A percentile compares a stretch with the other conserved stretches of the same genome.
These are phyloP conservation scores for Nibea coibor DNA, from an alignment of 2,113 vertebrate genomes.

Conservation along the genomic window DNA sequence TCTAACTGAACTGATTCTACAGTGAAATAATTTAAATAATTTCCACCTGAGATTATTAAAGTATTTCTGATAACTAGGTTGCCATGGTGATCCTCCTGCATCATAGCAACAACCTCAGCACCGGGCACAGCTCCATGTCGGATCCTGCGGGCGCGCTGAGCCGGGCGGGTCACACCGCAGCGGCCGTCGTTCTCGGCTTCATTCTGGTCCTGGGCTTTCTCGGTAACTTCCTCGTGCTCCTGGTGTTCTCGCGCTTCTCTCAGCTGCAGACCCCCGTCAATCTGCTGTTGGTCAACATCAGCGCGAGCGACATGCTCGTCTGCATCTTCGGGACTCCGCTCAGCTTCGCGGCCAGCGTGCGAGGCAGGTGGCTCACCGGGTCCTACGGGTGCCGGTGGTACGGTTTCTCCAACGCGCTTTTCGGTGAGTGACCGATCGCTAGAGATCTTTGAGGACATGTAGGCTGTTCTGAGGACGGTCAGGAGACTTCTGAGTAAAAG, in stretches of 20 bases:
- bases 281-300: conserved; percentile 71
- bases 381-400: conserved; percentile 65
- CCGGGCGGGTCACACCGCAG: conserved; percentile 43
- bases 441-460: neutral
- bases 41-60: no score
- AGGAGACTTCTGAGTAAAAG: no score
- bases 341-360: conserved; percentile 66
- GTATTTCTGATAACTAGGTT: neutral
- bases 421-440: conserved; percentile 38
- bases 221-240: conserved; percentile 58
- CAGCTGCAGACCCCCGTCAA: conserved; percentile 53
- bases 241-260: conserved; percentile 65
- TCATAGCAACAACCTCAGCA: conserved; percentile 60
- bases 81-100: conserved; percentile 42
- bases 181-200: conserved; percentile 53
- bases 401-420: conserved; percentile 68
- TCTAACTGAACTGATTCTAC: neutral
- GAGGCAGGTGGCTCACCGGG: conserved; percentile 64
- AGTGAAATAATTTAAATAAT: no score
- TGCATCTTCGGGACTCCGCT: conserved; percentile 66
- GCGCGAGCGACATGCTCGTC: conserved; percentile 67
- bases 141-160: conserved; percentile 17
- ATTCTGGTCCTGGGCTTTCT: conserved; percentile 68
- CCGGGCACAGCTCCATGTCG: neutral
- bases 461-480: neutral